Evolutionary conservation across 2,888 invertebrate genomes (phyloP).

Genomic region (Ophioninae sp.): DNA sequence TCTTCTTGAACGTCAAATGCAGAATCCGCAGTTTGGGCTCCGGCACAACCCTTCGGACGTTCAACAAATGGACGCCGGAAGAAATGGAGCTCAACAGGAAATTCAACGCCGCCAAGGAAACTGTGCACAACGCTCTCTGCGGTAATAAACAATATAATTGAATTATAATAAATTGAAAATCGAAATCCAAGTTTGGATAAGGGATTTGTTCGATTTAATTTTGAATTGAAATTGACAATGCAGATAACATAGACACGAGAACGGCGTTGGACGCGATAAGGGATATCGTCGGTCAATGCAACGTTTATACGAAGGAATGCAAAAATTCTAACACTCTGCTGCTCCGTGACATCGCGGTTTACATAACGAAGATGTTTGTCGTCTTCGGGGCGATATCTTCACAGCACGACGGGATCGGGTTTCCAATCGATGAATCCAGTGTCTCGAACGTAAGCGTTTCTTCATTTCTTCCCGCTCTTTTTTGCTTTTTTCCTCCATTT

Average conservation of each 20-base stretch:
- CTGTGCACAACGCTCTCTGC: conserved; percentile 91
- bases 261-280: conserved; percentile 91
- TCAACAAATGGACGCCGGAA: conserved; percentile 87
- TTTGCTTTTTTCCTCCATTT: neutral
- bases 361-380: conserved; percentile 90
- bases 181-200: too few relatives aligned
- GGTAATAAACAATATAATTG: conserved; percentile 83
- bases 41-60: conserved; percentile 83
- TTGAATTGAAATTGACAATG: conserved; percentile 31
- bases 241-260: conserved; percentile 97
- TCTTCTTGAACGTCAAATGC: conserved; percentile 96
- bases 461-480: neutral
- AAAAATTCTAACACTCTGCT: conserved; percentile 85
- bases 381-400: conserved; percentile 89
- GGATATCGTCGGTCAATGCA: conserved; percentile 92
- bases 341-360: conserved; percentile 89
- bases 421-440: conserved; percentile 83
- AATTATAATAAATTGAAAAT: neutral
- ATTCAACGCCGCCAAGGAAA: conserved; percentile 84
- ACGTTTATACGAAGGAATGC: conserved; percentile 90
- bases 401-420: conserved; percentile 87
- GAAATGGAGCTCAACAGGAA: conserved; percentile 88
- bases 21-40: conserved; percentile 82
- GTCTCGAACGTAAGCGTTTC: conserved; percentile 81
- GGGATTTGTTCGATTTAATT: neutral